Percentiles rank a stretch among this genome's conserved stretches.
phyloP scores from a whole-genome alignment of 2,113 vertebrate species.

The Aptenodytes forsteri region DNA sequence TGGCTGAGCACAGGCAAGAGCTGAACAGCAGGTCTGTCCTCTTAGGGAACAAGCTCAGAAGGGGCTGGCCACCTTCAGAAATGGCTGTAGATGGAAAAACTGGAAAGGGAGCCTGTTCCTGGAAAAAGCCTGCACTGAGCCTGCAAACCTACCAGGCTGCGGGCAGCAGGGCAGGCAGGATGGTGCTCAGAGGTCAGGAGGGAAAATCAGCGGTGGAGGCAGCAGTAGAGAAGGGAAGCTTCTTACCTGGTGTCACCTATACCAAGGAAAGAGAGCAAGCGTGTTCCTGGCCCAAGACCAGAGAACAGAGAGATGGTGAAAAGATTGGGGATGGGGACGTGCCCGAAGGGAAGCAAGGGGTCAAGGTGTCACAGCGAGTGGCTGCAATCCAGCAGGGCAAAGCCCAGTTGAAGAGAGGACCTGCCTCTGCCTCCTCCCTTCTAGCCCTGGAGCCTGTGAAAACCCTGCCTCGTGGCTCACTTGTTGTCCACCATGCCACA shows the following conservation, averaged over 20 bases:
- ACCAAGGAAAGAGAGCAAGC: not conserved
- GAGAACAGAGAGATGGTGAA: not conserved
- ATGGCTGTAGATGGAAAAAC: not conserved
- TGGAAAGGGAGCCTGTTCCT: not conserved
- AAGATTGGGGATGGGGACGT: not conserved
- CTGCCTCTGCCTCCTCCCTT: not conserved
- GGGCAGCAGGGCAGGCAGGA: not conserved
- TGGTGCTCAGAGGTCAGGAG: not conserved
- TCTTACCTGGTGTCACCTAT: not conserved
- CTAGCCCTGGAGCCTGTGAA: not conserved
- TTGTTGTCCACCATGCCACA: not conserved
- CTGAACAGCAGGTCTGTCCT: not conserved
- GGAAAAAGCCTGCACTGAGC: not conserved
- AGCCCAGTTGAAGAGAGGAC: not conserved
- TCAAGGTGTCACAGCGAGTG: slow-evolving; percentile 7
- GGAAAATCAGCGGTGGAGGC: not conserved
- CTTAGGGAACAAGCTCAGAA: slow-evolving; percentile 62
- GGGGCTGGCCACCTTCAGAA: slow-evolving; percentile 76
- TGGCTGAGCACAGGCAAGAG: not conserved
- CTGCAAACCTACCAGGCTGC: not conserved
- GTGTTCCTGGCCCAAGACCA: not conserved
- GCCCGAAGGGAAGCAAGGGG: not conserved
- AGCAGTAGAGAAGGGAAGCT: not conserved
- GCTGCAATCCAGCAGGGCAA: not conserved
- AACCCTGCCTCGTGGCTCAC: not conserved